Evolutionary conservation across 2,113 vertebrate species (phyloP).

Genomic region (Phalacrocorax aristotelis): DNA sequence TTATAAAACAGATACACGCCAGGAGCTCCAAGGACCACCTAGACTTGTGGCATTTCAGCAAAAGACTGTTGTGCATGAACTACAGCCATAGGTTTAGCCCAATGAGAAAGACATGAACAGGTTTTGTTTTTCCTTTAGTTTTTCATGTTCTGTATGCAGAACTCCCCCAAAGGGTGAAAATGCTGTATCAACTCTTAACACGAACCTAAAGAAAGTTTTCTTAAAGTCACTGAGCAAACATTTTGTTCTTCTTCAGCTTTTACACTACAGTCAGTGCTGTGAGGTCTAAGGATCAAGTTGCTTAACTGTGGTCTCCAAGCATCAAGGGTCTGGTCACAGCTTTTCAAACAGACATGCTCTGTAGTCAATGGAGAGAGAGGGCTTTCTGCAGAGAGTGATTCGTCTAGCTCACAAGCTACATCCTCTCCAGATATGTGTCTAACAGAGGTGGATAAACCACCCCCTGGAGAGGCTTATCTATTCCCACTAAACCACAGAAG

Average conservation of each 20-base stretch:
- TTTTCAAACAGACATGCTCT: background rate
- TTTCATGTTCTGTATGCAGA: background rate
- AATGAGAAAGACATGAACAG: background rate
- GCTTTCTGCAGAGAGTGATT: background rate
- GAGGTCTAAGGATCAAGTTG: background rate
- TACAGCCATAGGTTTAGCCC: background rate
- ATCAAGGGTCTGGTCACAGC: background rate
- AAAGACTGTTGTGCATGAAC: background rate
- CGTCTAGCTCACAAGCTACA: background rate
- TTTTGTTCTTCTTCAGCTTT: background rate
- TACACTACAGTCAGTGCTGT: background rate
- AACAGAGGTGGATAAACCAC: background rate
- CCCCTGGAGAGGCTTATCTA: background rate
- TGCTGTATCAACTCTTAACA: background rate
- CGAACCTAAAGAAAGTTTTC: background rate
- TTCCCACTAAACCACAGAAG: background rate
- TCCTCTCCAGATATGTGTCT: background rate
- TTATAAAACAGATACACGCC: background rate
- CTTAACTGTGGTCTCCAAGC: background rate
- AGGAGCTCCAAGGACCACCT: background rate
- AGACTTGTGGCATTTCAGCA: background rate
- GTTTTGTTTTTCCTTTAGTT: background rate
- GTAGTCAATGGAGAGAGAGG: background rate
- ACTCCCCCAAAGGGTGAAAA: background rate
- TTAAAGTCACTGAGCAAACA: background rate